These are phyloP conservation scores for Rhabdophis nuchalis DNA, from an alignment of 2,797 vertebrate genomes.

Conservation along the genomic window DNA sequence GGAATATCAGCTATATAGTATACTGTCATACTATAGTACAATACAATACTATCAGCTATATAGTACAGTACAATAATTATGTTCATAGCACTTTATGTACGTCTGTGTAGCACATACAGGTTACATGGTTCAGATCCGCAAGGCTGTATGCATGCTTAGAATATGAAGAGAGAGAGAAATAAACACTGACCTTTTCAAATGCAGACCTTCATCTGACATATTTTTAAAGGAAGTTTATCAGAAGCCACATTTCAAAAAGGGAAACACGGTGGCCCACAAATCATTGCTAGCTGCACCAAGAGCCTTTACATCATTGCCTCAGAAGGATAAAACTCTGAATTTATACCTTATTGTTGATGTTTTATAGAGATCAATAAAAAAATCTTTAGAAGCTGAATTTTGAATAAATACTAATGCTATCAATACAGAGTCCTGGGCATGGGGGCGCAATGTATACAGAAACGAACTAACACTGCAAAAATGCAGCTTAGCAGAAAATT, in stretches of 20 bases:
- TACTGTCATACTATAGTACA: background rate
- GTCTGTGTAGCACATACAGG: background rate
- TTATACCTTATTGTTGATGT: background rate
- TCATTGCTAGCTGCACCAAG: background rate
- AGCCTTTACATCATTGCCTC: background rate
- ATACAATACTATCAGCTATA: background rate
- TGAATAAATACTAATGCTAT: rapidly evolving
- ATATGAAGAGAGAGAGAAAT: background rate
- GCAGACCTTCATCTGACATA: background rate
- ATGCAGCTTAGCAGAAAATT: background rate
- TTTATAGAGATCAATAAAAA: background rate
- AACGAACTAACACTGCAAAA: background rate
- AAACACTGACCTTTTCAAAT: background rate
- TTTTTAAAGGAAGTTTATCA: background rate
- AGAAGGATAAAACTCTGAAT: background rate
- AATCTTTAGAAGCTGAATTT: background rate
- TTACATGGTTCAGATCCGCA: background rate
- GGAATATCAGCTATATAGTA: background rate
- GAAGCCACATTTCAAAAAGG: background rate
- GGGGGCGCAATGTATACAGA: background rate
- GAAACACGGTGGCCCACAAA: background rate
- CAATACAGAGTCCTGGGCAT: background rate
- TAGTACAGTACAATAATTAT: background rate
- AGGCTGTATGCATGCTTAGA: background rate
- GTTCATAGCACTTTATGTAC: background rate